A percentile compares a stretch with the other conserved stretches of the same genome.
These are phyloP conservation scores for Campoletis sonorensis DNA, from an alignment of 1,140 invertebrate genomes.

Conservation along the genomic window DNA sequence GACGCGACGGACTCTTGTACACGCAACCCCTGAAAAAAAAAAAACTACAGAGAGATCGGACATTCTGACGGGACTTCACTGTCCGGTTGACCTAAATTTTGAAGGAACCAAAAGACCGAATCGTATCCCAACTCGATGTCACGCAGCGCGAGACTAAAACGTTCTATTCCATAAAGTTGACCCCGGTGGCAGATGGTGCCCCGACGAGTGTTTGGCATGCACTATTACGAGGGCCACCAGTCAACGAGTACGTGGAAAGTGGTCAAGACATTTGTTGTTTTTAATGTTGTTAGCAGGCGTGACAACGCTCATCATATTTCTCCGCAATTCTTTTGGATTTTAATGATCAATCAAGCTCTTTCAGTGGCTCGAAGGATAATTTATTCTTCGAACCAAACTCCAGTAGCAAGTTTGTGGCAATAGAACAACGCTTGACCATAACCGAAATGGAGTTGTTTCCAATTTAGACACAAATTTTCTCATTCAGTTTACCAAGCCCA, in stretches of 20 bases:
- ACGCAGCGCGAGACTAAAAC: constrained; percentile 37
- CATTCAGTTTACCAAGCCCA: background rate
- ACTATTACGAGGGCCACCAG: background rate
- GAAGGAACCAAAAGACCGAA: constrained; percentile 34
- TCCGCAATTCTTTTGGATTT: background rate
- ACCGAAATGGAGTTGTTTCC: background rate
- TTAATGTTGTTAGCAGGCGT: constrained; percentile 9
- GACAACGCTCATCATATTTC: constrained; percentile 29
- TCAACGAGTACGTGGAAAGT: constrained; percentile 25
- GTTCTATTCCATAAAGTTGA: constrained; percentile 24
- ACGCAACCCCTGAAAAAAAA: constrained; percentile 12
- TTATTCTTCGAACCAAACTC: no score
- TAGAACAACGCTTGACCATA: background rate
- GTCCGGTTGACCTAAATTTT: constrained; percentile 46
- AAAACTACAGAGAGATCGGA: constrained; percentile 7
- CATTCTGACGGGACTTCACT: constrained; percentile 4
- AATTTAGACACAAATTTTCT: background rate
- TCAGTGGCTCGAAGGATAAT: no score
- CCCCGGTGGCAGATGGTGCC: constrained; percentile 15
- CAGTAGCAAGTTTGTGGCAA: no score
- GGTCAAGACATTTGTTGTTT: constrained; percentile 19
- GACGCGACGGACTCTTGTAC: constrained; percentile 28
- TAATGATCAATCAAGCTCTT: background rate
- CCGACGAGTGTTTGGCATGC: constrained; percentile 20
- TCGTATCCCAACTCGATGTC: constrained; percentile 31